These are phyloP conservation scores for Leptobrachium leishanense DNA, from an alignment of 2,113 vertebrate species.

Conservation along the genomic window DNA sequence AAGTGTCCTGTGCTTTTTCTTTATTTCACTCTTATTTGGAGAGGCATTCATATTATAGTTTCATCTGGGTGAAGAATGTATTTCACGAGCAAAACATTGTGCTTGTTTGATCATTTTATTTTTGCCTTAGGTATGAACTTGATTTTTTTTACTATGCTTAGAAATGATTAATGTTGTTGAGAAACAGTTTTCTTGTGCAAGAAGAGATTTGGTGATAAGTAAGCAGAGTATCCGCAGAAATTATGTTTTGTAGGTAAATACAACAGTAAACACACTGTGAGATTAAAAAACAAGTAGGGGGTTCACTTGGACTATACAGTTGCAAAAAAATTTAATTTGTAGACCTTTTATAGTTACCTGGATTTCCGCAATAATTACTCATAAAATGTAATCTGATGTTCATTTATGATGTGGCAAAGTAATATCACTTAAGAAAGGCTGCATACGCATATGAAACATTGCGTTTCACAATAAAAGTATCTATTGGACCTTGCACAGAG, in stretches of 20 bases:
- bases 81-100: neutral
- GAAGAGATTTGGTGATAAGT: neutral
- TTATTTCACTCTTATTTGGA: neutral
- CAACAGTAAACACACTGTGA: too few species aligned
- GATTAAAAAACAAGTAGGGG: too few species aligned
- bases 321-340: too few species aligned
- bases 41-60: neutral
- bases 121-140: conserved; percentile 13
- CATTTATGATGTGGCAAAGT: too few species aligned
- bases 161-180: conserved; percentile 17
- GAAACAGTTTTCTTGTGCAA: conserved; percentile 6
- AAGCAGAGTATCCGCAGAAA: neutral
- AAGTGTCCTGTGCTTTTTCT: neutral
- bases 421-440: too few species aligned
- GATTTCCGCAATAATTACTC: too few species aligned
- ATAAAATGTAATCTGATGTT: too few species aligned
- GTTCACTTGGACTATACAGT: too few species aligned
- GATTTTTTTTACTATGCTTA: neutral
- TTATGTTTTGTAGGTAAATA: neutral
- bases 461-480: too few species aligned
- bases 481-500: too few species aligned
- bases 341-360: too few species aligned
- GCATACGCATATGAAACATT: too few species aligned
- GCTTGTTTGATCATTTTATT: conserved; percentile 21
- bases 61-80: neutral